Base-by-base conservation (phyloP, 2,888 invertebrate genomes). In the Cartodere bifasciata region DNA sequence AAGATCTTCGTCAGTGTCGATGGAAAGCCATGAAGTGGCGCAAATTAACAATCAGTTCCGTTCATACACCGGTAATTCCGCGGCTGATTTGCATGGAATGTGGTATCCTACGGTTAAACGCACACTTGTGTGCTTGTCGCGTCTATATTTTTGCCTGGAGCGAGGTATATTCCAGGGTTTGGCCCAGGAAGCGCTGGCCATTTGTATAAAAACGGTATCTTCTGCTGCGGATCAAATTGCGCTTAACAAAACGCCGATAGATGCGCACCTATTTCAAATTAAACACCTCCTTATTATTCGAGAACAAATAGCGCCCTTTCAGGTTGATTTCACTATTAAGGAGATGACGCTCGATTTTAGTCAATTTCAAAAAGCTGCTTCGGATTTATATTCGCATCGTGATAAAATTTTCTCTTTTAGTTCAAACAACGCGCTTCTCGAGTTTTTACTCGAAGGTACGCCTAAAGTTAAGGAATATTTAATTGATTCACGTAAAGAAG, bases 81-180 rank as follows among this genome's bases (percentile, higher is more conserved):
- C 60, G 17, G 60, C 95, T 1, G 97, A 98, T 65, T 66, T 97
- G 16, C 97, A 97, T 61, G 98, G 97, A 14, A 92, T 98, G 92
- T 98, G 98, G 98, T 98, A 97, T 61, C 98, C 98, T 0, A 94
- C 91, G 0, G 94, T 98, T 0, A 70, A 97, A 11, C 68, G 98
- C 24, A 94, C 97, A 0, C 62, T 98, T 11, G 88, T 95, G 12
- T 95, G 94, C 39, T 65, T 98, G 3, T 95, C 97, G 0, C 78
- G 97, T 37, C 68, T 92, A 1, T 85, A 82, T 56, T 72, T 94
- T 29, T 97, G 95, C 53, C 72, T 98, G 6, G 97, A 97, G 62
- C 76, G 82, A 42, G 80, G 85, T 29, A 94, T 94, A 13, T 98
- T 98, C 62, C 95, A 97, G 65, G 91, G 92, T 0, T 62, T 98